Conservation (phyloP, 2,797 vertebrate species). For the Onychomys arenicola region DNA sequence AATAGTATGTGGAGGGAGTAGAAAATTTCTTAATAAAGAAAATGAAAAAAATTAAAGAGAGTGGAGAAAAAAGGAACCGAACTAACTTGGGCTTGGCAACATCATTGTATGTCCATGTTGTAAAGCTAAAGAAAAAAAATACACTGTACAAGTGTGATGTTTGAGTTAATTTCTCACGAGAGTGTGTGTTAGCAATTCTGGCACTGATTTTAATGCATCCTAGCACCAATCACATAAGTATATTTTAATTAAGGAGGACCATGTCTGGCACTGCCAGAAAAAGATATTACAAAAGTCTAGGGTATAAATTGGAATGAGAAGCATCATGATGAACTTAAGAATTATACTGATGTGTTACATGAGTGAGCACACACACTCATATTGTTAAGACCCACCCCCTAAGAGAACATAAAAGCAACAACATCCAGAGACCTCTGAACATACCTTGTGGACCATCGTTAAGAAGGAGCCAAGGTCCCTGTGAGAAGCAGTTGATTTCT, state of each 20-base stretch:
- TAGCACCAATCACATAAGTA: neutral
- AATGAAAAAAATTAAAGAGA: too few species aligned
- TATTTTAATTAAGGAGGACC: slow-evolving; percentile 24
- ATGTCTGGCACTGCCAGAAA: neutral
- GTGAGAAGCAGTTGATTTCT: neutral
- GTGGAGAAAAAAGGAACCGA: neutral
- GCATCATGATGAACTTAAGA: neutral
- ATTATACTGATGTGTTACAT: neutral
- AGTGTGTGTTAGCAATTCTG: neutral
- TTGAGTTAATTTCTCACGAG: neutral
- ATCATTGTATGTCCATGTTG: neutral
- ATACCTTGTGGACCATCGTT: neutral
- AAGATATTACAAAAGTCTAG: neutral
- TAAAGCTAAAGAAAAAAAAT: neutral
- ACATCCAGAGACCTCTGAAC: neutral
- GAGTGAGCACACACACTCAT: neutral
- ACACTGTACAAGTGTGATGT: neutral
- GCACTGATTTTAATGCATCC: neutral
- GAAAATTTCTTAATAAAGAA: too few species aligned
- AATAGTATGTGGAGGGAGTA: too few species aligned
- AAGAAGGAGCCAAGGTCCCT: neutral
- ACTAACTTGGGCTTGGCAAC: neutral
- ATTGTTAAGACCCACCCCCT: neutral
- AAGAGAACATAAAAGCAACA: neutral
- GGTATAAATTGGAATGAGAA: neutral